A percentile compares a stretch with the other conserved stretches of the same genome.
Conservation (phyloP, 2,113 vertebrate genomes). For the Chamaea fasciata region DNA sequence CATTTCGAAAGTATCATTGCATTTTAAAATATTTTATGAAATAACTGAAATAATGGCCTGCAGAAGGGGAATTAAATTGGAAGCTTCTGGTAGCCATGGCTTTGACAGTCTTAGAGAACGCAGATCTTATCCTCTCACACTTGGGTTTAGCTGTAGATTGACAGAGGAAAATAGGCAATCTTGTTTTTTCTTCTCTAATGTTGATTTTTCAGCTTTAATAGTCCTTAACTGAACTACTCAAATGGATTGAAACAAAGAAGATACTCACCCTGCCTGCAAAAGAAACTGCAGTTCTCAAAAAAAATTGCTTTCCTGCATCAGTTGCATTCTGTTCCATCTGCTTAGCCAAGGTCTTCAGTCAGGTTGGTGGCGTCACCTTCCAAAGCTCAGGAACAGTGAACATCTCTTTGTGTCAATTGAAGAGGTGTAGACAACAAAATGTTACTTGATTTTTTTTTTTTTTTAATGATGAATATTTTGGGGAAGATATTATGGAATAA, state of each 20-base stretch:
- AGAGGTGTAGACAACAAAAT: not conserved
- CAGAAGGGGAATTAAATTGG: not conserved
- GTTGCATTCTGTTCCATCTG: not conserved
- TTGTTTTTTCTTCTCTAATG: not conserved
- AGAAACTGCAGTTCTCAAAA: not conserved
- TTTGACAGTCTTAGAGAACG: not conserved
- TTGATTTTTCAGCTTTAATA: slow-evolving; percentile 26
- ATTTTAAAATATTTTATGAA: not conserved
- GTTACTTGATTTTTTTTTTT: not conserved
- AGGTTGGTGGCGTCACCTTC: not conserved
- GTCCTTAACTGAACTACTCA: not conserved
- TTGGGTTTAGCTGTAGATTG: not conserved
- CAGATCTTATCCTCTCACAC: not conserved
- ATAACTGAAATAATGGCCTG: not conserved
- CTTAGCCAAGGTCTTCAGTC: not conserved
- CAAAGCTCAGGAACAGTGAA: not conserved
- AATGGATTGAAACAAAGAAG: slow-evolving; percentile 36
- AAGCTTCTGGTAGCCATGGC: not conserved
- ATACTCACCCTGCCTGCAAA: not conserved
- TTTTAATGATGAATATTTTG: accelerated
- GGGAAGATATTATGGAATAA: not conserved
- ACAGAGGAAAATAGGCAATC: not conserved
- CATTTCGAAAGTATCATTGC: not conserved
- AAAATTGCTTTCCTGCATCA: not conserved
- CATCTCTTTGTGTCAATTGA: not conserved